Evolutionary conservation across 2,113 vertebrate species (phyloP), one percentile per base, ranked within the genome.

Genomic region (Synchiropus splendidus): DNA sequence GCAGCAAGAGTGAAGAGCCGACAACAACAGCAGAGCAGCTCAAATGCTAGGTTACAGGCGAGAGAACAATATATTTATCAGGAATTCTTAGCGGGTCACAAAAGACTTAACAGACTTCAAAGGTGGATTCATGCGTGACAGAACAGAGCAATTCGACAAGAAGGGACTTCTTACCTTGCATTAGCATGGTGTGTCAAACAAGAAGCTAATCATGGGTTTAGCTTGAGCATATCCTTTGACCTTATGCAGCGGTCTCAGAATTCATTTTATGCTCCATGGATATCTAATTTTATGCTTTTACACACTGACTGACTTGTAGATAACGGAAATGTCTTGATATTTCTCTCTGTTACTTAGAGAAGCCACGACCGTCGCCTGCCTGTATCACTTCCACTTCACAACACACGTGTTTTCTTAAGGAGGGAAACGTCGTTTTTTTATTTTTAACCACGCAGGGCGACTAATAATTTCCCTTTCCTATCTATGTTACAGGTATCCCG

Each of bases 231-330:
- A 75, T 81, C 70, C 72, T 67, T 73, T 72, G 75, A 83, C 76
- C 79, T 81, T 75, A 80, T 67, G 52, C 56, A 50, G 66, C 72
- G 67, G 74, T 76, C 66, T 74, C 55, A 36, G 61, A 79, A 79
- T 82, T 74, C 70, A 82, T 84, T 76, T 79, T 77, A 76, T 76
- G 77, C 70, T 80, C 72, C 63, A 67, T 59, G 58, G 74, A 74
- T 76, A 77, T 80, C 75, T 80, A 68, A 80, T 82, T 80, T 81
- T 76, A 76, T 83, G 78, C 66, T 75, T 76, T 79, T 80, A 66
- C 46, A 61, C 67, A 69, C 57, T 72, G 72, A 74, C 51, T 77
- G 70, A 70, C 72, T 75, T 54, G 47, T 30, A 56, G 64, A 72
- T 77, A 80, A 77, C 69, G 64, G 70, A 75, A 77, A 67, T 45